Evolutionary conservation across 2,113 vertebrate genomes (phyloP).

Genomic region (Prolemur simus): DNA sequence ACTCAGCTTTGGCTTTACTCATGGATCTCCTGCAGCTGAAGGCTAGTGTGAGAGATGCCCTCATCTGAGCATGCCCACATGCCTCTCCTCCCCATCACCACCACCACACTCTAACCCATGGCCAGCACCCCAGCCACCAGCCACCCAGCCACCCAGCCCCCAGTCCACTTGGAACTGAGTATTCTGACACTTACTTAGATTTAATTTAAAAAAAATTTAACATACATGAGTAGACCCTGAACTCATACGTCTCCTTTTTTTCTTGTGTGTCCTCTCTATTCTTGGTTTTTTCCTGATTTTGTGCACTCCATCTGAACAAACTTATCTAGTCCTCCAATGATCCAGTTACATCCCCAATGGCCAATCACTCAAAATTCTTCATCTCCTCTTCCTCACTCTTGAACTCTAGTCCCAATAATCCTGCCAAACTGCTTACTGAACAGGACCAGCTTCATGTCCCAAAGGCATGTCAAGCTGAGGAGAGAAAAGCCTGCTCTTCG

Average conservation of each 20-base stretch:
- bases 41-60: neutral
- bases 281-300: neutral
- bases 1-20: neutral
- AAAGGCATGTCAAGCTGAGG: neutral
- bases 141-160: neutral
- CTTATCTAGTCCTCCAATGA: neutral
- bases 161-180: neutral
- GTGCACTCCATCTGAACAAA: neutral
- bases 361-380: neutral
- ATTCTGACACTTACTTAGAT: neutral
- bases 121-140: neutral
- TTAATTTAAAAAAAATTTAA: too few species aligned
- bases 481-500: neutral
- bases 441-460: neutral
- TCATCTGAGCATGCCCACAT: neutral
- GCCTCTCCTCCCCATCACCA: accelerated
- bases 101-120: neutral
- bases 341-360: neutral
- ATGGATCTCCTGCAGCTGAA: neutral
- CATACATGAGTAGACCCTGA: neutral
- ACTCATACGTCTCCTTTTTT: neutral
- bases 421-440: neutral
- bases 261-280: neutral
- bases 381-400: neutral
- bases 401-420: neutral